phyloP scores from a whole-genome alignment of 2,888 invertebrate genomes.

The Lasioglossum zephyrum region DNA sequence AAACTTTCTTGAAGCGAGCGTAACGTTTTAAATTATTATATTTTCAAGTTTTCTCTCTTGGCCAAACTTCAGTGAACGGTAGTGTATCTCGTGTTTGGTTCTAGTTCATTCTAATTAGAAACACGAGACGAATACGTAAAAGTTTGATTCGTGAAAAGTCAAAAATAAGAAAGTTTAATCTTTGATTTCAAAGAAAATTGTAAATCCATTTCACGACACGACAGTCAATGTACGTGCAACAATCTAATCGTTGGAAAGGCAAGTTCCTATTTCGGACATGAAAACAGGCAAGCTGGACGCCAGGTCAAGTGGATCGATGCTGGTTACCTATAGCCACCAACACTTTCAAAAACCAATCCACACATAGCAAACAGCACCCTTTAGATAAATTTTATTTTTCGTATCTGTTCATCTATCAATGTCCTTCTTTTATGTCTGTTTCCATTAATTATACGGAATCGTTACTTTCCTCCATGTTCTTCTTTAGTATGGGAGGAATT shows the following conservation, averaged over 20 bases:
- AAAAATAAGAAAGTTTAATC: too few species aligned
- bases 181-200: too few species aligned
- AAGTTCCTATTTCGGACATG: slow-evolving; percentile 57
- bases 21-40: too few species aligned
- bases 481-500: neutral
- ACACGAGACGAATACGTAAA: too few species aligned
- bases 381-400: slow-evolving; percentile 2
- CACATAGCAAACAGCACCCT: slow-evolving; percentile 39
- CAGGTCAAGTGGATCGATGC: slow-evolving; percentile 83
- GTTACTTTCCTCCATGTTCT: neutral
- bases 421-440: neutral
- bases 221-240: neutral
- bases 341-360: slow-evolving; percentile 54
- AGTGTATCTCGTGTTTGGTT: too few species aligned
- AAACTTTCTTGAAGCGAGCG: too few species aligned
- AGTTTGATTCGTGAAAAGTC: too few species aligned
- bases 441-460: neutral
- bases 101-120: too few species aligned
- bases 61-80: too few species aligned
- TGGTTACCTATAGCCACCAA: slow-evolving; percentile 73
- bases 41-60: too few species aligned
- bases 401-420: neutral
- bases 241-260: slow-evolving; percentile 32
- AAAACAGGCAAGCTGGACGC: slow-evolving; percentile 62
- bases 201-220: neutral